Base-by-base conservation (phyloP, 1,140 invertebrate genomes). In the Macrobrachium nipponense region DNA sequence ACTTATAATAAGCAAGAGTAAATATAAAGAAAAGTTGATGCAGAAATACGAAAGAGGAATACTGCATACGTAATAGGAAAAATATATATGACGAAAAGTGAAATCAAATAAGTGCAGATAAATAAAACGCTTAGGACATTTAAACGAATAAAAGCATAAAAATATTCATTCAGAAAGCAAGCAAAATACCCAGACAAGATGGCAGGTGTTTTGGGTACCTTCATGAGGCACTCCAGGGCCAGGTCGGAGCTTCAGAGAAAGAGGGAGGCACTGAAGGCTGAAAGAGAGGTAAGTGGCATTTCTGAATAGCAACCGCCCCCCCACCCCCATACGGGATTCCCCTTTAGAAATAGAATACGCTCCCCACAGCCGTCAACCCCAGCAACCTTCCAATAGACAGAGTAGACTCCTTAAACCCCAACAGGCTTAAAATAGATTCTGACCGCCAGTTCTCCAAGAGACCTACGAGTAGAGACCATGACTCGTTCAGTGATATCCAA, bases 221-320 rank as follows among this genome's bases (percentile, higher is more conserved):
- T 89, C 72, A 87, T 87, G 86, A 64, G 82, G 5, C 86, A 87
- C 72, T 87, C 88, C 11, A 70, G 82, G 59, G 85, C 80, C 8
- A 76, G 87, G 43, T 83, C 87, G 36, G 86, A 87, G 64, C 83
- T 89, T 64, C 79, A 80, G 75, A 80, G 80, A n/a, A 80, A 78
- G 44, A 72, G 82, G 58, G 87, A 87, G 64, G 59, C 61, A 15
- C 66, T 87, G 27, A 88, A 87, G 62, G 88, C 82, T 27, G 87
- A 88, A 61, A 86, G 88, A 81, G 81, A 89, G 70, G 85, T 88
- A 82, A 87, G 86, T 87, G 64, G 23, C n/a, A 78, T 43, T 80
- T 72, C 62, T 36, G 44, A 43, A 61, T 61, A 20, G n/a, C 14
- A 23, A 17, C 14, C 51, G 10, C 7, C 20, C 51, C 15, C 77